These are phyloP conservation scores for Oryzias curvinotus DNA, from an alignment of 2,113 vertebrate genomes.

Conservation along the genomic window DNA sequence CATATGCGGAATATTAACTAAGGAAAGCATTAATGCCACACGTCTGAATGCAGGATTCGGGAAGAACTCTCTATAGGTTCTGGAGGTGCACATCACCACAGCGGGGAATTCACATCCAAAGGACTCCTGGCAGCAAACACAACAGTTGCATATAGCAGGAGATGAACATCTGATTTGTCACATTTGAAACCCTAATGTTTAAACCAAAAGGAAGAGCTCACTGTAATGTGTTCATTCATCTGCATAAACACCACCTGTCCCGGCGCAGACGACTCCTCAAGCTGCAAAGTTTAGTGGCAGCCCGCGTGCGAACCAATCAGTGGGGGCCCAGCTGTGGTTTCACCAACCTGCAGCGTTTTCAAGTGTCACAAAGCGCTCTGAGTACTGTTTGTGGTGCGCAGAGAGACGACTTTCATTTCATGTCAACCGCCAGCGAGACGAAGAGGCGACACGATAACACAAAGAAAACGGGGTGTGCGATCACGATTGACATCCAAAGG, in stretches of 20 bases:
- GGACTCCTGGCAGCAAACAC: slow-evolving; percentile 58
- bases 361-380: slow-evolving; percentile 77
- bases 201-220: slow-evolving; percentile 98
- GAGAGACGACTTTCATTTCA: slow-evolving; percentile 78
- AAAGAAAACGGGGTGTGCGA: slow-evolving; percentile 73
- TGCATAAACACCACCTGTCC: slow-evolving; percentile 99
- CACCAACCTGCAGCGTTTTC: slow-evolving; percentile 71
- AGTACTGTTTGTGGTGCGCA: slow-evolving; percentile 68
- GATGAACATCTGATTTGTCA: slow-evolving; percentile 99
- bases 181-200: slow-evolving; percentile 99
- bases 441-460: slow-evolving; percentile 75
- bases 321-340: slow-evolving; percentile 74
- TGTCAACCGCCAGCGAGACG: slow-evolving; percentile 76
- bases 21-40: slow-evolving; percentile 3
- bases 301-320: slow-evolving; percentile 76
- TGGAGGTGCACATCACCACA: slow-evolving; percentile 45
- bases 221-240: slow-evolving; percentile 98
- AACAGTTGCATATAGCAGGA: slow-evolving; percentile 82
- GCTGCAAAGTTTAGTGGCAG: slow-evolving; percentile 85
- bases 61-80: slow-evolving; percentile 40
- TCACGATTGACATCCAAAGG: slow-evolving; percentile 76
- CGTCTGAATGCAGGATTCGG: slow-evolving; percentile 55
- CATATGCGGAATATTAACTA: slow-evolving; percentile 12
- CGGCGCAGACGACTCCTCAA: slow-evolving; percentile 90
- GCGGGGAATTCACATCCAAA: slow-evolving; percentile 44